phyloP scores from a whole-genome alignment of 2,797 vertebrate genomes.

The Sparus aurata region DNA sequence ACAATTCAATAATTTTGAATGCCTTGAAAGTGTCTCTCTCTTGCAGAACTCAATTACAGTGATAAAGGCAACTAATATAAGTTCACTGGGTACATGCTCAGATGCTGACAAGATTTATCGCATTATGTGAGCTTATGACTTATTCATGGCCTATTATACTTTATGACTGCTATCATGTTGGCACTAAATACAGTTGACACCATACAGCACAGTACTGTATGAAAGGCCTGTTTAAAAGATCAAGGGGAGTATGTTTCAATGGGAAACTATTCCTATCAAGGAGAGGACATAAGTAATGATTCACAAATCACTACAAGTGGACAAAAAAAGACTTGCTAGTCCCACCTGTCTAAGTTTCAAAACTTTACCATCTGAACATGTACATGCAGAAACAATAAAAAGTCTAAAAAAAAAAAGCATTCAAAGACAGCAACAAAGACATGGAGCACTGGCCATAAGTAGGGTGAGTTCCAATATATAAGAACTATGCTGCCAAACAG shows the following conservation, averaged over 20 bases:
- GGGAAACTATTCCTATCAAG: slow-evolving; percentile 23
- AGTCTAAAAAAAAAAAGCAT: slow-evolving; percentile 5
- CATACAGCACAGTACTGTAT: slow-evolving; percentile 28
- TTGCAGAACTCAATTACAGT: slow-evolving; percentile 69
- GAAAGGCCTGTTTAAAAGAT: slow-evolving; percentile 45
- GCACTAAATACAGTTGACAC: slow-evolving; percentile 66
- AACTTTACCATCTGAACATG: neutral
- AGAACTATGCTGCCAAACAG: too few relatives aligned
- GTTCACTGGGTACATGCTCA: slow-evolving; percentile 60
- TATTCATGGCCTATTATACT: slow-evolving; percentile 74
- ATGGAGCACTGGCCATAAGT: neutral
- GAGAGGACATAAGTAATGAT: slow-evolving; percentile 15
- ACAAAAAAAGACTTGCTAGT: neutral
- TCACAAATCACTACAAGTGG: slow-evolving; percentile 32
- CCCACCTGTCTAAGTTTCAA: slow-evolving; percentile 3
- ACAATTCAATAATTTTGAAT: slow-evolving; percentile 73
- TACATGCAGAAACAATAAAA: neutral
- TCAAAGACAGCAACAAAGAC: neutral
- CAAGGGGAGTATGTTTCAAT: slow-evolving; percentile 37
- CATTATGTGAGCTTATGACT: slow-evolving; percentile 66
- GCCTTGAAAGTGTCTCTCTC: slow-evolving; percentile 60
- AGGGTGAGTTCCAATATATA: too few relatives aligned
- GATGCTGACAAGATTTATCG: slow-evolving; percentile 65
- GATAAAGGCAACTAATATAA: slow-evolving; percentile 68
- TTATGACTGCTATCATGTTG: slow-evolving; percentile 69